phyloP scores from a whole-genome alignment of 2,888 invertebrate genomes.

The Glaucopsyche alexis region DNA sequence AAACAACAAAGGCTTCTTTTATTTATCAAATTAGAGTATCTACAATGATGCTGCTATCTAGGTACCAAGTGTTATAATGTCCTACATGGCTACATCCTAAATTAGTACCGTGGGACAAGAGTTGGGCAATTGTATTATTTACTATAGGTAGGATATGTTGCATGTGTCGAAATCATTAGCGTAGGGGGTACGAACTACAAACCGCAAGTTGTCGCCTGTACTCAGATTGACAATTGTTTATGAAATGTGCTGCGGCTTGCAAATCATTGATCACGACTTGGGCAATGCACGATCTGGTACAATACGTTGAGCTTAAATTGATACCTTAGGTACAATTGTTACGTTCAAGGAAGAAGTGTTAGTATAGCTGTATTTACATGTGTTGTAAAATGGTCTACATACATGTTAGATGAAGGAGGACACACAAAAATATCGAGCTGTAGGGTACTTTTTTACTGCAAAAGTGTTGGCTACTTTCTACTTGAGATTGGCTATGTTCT shows the following conservation, averaged over 20 bases:
- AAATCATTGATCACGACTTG: conserved; percentile 37
- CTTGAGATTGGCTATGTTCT: too few relatives aligned
- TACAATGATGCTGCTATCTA: too few relatives aligned
- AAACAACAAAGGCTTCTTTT: too few relatives aligned
- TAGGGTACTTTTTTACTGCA: too few relatives aligned
- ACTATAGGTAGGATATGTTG: conserved; percentile 18
- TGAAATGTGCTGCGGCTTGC: conserved; percentile 29
- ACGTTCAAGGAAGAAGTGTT: background rate
- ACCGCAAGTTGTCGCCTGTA: conserved; percentile 27
- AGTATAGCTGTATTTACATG: background rate
- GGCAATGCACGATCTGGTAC: conserved; percentile 31
- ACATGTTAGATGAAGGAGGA: too few relatives aligned
- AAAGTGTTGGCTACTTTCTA: too few relatives aligned
- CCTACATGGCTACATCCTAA: too few relatives aligned
- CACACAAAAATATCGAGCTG: too few relatives aligned
- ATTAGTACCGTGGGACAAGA: background rate
- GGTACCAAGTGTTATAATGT: too few relatives aligned
- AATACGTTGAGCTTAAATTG: background rate
- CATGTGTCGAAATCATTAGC: conserved; percentile 12
- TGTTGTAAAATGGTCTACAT: background rate
- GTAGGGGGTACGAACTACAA: conserved; percentile 5
- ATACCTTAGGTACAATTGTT: background rate
- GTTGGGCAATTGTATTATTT: conserved; percentile 16
- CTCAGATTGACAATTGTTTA: conserved; percentile 28
- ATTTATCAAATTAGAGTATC: too few relatives aligned